phyloP scores from a whole-genome alignment of 2,113 vertebrate species.

The Saccopteryx bilineata region DNA sequence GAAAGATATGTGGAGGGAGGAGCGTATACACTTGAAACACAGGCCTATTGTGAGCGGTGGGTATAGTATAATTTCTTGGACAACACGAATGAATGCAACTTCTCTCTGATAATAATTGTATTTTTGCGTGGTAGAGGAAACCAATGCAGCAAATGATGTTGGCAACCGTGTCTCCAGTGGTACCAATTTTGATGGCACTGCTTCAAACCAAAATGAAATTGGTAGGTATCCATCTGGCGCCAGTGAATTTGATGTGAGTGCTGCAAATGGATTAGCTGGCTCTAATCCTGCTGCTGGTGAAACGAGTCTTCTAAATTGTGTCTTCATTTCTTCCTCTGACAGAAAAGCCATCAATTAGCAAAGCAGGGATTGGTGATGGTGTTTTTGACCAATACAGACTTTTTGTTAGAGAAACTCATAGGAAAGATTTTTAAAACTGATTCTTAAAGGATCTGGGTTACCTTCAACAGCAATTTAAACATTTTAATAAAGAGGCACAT shows the following conservation, averaged over 20 bases:
- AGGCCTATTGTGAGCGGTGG: neutral
- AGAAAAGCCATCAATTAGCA: conserved; percentile 22
- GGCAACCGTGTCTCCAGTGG: neutral
- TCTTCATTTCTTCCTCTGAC: neutral
- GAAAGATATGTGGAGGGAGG: neutral
- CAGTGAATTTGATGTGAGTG: neutral
- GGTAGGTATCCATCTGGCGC: neutral
- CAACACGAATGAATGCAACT: neutral
- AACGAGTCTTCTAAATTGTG: neutral
- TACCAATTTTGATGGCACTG: neutral
- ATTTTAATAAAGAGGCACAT: neutral
- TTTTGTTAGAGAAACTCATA: neutral
- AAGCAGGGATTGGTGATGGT: neutral
- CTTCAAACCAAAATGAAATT: neutral
- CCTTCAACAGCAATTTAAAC: neutral
- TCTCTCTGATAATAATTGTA: conserved; percentile 17
- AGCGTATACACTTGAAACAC: neutral
- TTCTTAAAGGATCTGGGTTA: neutral
- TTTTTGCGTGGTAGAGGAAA: neutral
- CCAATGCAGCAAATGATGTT: neutral
- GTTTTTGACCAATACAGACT: neutral
- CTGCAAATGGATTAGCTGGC: neutral
- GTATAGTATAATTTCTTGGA: neutral
- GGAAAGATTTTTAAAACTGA: neutral
- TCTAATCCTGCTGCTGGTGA: neutral